Percentiles rank a stretch among this genome's conserved stretches.
Evolutionary conservation across 2,797 vertebrate species (phyloP).

Genomic region (Gadopsis marmoratus): DNA sequence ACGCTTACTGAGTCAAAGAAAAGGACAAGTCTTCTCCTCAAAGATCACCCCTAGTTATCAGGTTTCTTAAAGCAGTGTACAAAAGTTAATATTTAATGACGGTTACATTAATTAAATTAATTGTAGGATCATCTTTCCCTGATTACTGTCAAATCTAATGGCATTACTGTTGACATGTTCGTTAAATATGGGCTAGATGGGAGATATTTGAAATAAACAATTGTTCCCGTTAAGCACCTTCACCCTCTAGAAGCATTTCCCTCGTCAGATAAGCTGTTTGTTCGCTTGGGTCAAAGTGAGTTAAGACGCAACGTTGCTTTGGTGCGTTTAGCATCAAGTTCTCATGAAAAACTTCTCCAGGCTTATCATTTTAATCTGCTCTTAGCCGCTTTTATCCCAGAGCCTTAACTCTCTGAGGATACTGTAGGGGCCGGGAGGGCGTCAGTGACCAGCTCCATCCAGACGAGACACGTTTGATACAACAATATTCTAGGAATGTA

Average conservation of each 20-base stretch:
- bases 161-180: slow-evolving; percentile 13
- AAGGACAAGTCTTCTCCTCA: not conserved
- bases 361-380: slow-evolving; percentile 82
- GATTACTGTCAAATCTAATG: slow-evolving; percentile 31
- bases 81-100: slow-evolving; percentile 55
- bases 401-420: slow-evolving; percentile 77
- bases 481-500: slow-evolving; percentile 33
- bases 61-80: slow-evolving; percentile 38
- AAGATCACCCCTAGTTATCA: slow-evolving; percentile 33
- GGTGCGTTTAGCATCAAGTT: slow-evolving; percentile 74
- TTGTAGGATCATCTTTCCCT: slow-evolving; percentile 41
- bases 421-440: slow-evolving; percentile 35
- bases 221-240: slow-evolving; percentile 1
- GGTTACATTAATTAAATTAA: slow-evolving; percentile 48
- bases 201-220: not conserved
- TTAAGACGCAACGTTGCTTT: slow-evolving; percentile 62
- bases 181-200: slow-evolving; percentile 16
- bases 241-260: slow-evolving; percentile 35
- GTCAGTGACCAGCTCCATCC: slow-evolving; percentile 40
- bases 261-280: slow-evolving; percentile 26
- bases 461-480: slow-evolving; percentile 40
- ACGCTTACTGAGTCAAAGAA: not conserved
- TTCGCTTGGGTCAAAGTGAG: slow-evolving; percentile 63
- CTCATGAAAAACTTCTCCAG: slow-evolving; percentile 77
- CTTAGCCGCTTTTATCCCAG: slow-evolving; percentile 76